A percentile compares a stretch with the other conserved stretches of the same genome.
Conservation (phyloP, 2,113 vertebrate species). For the Oceanites oceanicus region DNA sequence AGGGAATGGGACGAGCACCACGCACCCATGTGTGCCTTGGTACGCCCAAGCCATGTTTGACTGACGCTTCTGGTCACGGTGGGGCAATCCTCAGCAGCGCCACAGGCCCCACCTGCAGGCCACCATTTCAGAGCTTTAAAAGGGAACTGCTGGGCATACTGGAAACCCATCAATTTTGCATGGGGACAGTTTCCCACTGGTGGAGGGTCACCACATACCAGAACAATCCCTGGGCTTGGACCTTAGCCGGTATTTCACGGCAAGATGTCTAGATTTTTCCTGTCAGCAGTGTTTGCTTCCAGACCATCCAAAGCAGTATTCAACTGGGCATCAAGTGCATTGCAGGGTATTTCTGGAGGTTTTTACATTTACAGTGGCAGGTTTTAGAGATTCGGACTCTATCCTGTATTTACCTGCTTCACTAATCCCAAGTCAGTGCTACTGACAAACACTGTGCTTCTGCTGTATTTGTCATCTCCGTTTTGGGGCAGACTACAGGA, state of each 20-base stretch:
- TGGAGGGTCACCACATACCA: not conserved
- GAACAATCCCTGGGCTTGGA: not conserved
- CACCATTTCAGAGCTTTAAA: not conserved
- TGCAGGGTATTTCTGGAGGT: not conserved
- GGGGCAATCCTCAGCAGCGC: not conserved
- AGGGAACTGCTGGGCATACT: not conserved
- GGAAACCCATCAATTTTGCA: not conserved
- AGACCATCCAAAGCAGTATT: not conserved
- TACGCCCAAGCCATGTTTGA: not conserved
- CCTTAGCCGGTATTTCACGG: not conserved
- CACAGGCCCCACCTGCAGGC: not conserved
- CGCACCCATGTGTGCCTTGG: not conserved
- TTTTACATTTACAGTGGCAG: not conserved
- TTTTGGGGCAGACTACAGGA: not conserved
- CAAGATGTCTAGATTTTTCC: not conserved
- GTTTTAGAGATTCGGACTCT: not conserved
- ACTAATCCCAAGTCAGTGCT: not conserved
- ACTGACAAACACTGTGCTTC: not conserved
- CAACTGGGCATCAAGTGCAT: not conserved
- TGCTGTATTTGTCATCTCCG: not conserved
- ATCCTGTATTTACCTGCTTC: not conserved
- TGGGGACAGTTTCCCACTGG: not conserved
- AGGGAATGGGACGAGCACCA: not conserved
- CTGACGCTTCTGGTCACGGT: not conserved
- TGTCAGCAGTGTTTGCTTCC: not conserved